Percentiles rank a stretch among this genome's conserved stretches.
Evolutionary conservation across 2,888 invertebrate genomes (phyloP).

Genomic region (Andrena dorsata): DNA sequence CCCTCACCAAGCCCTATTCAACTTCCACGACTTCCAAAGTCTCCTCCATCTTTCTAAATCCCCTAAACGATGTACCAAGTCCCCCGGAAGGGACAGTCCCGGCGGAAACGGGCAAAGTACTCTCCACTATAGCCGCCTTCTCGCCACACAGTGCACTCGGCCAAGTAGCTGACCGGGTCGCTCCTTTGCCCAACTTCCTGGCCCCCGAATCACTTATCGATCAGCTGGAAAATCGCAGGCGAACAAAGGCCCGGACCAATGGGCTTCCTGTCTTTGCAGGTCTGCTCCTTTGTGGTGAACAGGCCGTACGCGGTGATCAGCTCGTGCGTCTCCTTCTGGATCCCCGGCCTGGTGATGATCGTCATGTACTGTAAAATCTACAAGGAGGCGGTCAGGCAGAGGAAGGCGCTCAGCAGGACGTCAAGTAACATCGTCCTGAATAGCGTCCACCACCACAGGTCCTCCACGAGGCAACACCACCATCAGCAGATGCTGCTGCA

Average conservation of each 20-base stretch:
- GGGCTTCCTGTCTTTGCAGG: slow-evolving; percentile 62
- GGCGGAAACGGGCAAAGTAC: too few species aligned
- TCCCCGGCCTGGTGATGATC: slow-evolving; percentile 96
- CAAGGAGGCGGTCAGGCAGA: slow-evolving; percentile 92
- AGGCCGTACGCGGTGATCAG: slow-evolving; percentile 95
- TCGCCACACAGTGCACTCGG: neutral
- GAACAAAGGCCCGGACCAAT: neutral
- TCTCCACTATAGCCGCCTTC: neutral
- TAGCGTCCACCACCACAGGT: slow-evolving; percentile 93
- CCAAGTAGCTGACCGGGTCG: neutral
- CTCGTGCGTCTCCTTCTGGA: slow-evolving; percentile 96
- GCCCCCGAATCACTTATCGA: slow-evolving; percentile 12
- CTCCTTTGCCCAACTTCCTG: neutral
- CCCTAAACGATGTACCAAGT: too few species aligned
- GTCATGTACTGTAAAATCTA: slow-evolving; percentile 94
- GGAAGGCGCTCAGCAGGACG: slow-evolving; percentile 93
- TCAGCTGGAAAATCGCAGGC: slow-evolving; percentile 11
- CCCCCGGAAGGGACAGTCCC: too few species aligned
- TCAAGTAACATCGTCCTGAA: slow-evolving; percentile 94
- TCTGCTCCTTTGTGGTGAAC: slow-evolving; percentile 94
- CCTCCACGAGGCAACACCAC: slow-evolving; percentile 90
- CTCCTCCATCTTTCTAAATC: too few species aligned
- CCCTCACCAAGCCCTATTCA: too few species aligned
- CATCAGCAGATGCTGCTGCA: slow-evolving; percentile 84
- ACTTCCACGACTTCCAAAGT: too few species aligned